Base-by-base conservation (phyloP, 1,140 invertebrate genomes). In the Cyclina sinensis region DNA sequence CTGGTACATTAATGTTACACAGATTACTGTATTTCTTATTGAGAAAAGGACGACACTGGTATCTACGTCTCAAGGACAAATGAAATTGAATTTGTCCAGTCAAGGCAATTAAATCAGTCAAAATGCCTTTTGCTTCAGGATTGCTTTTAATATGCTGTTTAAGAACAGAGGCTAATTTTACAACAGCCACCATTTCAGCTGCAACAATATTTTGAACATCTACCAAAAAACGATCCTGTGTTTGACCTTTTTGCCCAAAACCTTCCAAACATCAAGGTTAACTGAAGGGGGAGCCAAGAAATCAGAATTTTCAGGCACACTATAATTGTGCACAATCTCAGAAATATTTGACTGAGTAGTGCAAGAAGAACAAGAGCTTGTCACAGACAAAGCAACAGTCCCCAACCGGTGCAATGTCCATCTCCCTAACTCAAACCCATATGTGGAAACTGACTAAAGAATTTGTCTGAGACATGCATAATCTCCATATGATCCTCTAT, bases 121-220 rank as follows among this genome's bases (percentile, higher is more conserved):
- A 39, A 24, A 65, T 30, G 39, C 30, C 30, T 24, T 82, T 82
- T n/a, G 35, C 9, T 24, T 62, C 35, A 74, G 1, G 16, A 65
- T 32, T 43, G 18, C 37, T 27, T 21, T 39, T 85, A 3, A 51
- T 79, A 1, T 85, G 82, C 2, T 30, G n/a, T 32, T 74, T 85
- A 18, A 85, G 24, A 73, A 85, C 37, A 54, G 7, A 27, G 16
- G 68, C 82, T 16, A 85, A 54, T 14, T 85, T 85, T 14, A 85
- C 35, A 37, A 73, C 39, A 18, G 62, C 18, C 24, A 37, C 68
- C 27, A 85, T 73, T 27, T 37, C 48, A 54, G 82, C 62, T 14
- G 82, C 82, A 39, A 85, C 82, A 16, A 85, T 27, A 37, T 51
- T 73, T 30, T 85, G 82, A 32, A 74, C 74, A 54, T 85, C 82